phyloP scores from a whole-genome alignment of 2,888 invertebrate genomes.

The Aphidius colemani region DNA sequence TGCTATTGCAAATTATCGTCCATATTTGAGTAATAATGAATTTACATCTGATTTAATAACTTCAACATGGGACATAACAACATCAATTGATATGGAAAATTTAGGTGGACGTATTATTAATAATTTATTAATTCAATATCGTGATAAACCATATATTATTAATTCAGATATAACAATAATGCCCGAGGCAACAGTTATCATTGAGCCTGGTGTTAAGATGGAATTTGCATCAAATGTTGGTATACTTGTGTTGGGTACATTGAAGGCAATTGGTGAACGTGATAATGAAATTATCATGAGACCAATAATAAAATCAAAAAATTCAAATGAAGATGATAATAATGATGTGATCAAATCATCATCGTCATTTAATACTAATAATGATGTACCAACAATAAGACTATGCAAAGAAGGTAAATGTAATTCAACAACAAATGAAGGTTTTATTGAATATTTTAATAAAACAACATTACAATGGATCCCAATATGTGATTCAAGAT shows the following conservation, averaged over 20 bases:
- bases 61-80: conserved; percentile 66
- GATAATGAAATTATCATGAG: conserved; percentile 80
- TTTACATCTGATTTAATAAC: conserved; percentile 76
- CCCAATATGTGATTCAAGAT: conserved; percentile 92
- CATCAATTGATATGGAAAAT: conserved; percentile 67
- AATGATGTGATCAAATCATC: not conserved
- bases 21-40: conserved; percentile 79
- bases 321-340: conserved; percentile 37
- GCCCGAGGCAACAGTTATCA: conserved; percentile 86
- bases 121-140: conserved; percentile 69
- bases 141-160: conserved; percentile 77
- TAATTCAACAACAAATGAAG: conserved; percentile 63
- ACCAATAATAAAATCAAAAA: conserved; percentile 62
- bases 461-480: conserved; percentile 95
- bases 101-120: conserved; percentile 78
- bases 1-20: conserved; percentile 88
- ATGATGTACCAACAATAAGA: conserved; percentile 68
- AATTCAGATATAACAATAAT: conserved; percentile 93
- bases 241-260: conserved; percentile 88
- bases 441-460: conserved; percentile 92
- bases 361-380: conserved; percentile 45
- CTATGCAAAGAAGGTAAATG: conserved; percentile 80
- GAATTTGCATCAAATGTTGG: conserved; percentile 97
- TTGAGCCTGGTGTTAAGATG: conserved; percentile 86
- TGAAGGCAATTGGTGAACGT: conserved; percentile 80